phyloP scores from a whole-genome alignment of 2,888 invertebrate species.

The Hoplodrina ambigua region DNA sequence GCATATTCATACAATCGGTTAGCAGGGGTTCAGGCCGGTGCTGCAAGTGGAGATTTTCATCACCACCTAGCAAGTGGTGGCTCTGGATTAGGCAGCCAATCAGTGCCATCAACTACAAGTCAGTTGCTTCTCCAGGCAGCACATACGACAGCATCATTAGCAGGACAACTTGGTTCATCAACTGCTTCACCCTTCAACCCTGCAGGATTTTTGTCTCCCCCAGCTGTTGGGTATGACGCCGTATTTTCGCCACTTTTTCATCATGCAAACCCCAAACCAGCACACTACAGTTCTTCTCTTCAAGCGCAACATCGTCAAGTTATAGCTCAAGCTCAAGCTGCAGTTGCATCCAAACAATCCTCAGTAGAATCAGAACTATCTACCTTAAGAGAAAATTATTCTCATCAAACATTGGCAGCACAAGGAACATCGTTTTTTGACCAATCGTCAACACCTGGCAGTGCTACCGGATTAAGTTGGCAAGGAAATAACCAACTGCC shows the following conservation, averaged over 20 bases:
- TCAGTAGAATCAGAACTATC: conserved; percentile 91
- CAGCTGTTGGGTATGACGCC: conserved; percentile 94
- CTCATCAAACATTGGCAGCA: conserved; percentile 90
- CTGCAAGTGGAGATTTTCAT: conserved; percentile 92
- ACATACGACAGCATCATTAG: conserved; percentile 91
- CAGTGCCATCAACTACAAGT: conserved; percentile 92
- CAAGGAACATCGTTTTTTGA: conserved; percentile 93
- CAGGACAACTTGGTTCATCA: conserved; percentile 91
- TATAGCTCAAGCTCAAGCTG: conserved; percentile 89
- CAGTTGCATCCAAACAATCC: conserved; percentile 90
- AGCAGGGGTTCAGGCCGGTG: conserved; percentile 92
- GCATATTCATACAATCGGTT: conserved; percentile 96
- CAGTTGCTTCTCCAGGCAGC: conserved; percentile 92
- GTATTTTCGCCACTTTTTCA: conserved; percentile 96
- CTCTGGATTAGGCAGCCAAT: conserved; percentile 88
- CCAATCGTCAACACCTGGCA: conserved; percentile 90
- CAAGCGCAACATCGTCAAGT: conserved; percentile 93
- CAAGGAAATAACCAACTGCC: conserved; percentile 93
- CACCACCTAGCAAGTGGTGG: conserved; percentile 92
- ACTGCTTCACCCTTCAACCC: conserved; percentile 92
- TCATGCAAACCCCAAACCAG: conserved; percentile 94
- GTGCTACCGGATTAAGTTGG: conserved; percentile 91
- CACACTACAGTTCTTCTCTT: conserved; percentile 92
- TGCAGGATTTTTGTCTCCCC: conserved; percentile 93
- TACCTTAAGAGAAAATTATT: conserved; percentile 91